Base-by-base conservation (phyloP, 1,140 invertebrate species). In the Sminthurinus signatus region DNA sequence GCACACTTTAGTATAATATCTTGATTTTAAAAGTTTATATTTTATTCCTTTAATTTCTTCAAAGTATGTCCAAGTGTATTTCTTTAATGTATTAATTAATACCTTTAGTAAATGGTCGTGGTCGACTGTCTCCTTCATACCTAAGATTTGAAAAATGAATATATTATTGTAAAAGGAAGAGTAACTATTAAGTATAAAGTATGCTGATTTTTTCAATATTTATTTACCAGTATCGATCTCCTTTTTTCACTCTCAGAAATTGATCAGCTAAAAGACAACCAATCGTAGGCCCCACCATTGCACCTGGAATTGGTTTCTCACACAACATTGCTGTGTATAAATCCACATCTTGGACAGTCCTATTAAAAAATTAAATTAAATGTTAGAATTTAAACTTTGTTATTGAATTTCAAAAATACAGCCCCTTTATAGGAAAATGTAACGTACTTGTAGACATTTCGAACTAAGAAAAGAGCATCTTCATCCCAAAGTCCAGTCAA, bases 201-300 rank as follows among this genome's bases (percentile, higher is more conserved):
- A n/a, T n/a, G n/a, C 25, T 25, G 10, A 8, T 8, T 25, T 14
- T 27, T 58, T 85, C 79, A 15, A 77, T 75, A 2, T 82, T 83
- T 74, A 94, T 91, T 73, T 94, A 95, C 89, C 89, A 96, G 76
- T 83, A 91, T 28, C 88, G 79, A 77, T 96, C 91, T 0, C 88
- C 91, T 46, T 80, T 75, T 76, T 89, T 89, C 1, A 93, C 73
- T 28, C 88, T 78, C 23, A 83, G 73, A 76, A 96, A 95, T 76
- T 96, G 93, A 75, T 91, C 86, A 0, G 84, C 81, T n/a, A 96
- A 79, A 39, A 96, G 79, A 75, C 92, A 96, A 5, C 84, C 86
- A 17, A 93, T 82, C 0, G 91, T 91, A 2, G 91, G 87, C 0
- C 92, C 93, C 32, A 93, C 79, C 12, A 91, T 80, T 1, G 86